Conservation (phyloP, 1,140 invertebrate genomes). For the Leptestheria dahalacensis region DNA sequence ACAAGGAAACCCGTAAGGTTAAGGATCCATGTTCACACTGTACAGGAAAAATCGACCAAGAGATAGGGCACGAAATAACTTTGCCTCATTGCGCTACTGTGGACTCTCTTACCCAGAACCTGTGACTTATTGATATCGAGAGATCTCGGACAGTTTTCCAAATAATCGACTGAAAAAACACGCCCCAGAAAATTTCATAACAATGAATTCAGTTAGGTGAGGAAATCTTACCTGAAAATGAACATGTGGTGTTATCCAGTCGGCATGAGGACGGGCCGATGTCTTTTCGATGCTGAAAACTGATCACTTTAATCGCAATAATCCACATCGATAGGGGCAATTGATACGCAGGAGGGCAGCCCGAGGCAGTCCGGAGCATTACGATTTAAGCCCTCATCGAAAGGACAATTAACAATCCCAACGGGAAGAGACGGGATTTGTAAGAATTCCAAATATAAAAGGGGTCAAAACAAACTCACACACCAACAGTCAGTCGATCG, state of each 20-base stretch:
- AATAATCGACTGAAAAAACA: not conserved
- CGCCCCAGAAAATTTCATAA: not conserved
- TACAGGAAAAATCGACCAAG: not conserved
- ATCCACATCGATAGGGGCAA: not conserved
- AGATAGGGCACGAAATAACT: not conserved
- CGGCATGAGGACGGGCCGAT: conserved; percentile 13
- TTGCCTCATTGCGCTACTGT: not conserved
- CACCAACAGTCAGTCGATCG: too few species aligned
- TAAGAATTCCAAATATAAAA: too few species aligned
- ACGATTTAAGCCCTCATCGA: too few species aligned
- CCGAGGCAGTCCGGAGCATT: not conserved
- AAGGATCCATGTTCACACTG: not conserved
- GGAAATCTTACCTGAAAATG: conserved; percentile 1
- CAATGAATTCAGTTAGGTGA: too few species aligned
- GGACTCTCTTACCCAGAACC: not conserved
- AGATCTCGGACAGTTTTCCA: not conserved
- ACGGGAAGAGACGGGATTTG: too few species aligned
- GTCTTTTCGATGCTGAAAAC: conserved; percentile 7
- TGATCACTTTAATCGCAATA: not conserved
- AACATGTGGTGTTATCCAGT: conserved; percentile 12
- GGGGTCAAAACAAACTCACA: too few species aligned
- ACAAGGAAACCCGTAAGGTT: not conserved
- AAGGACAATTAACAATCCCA: too few species aligned
- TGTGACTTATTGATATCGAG: not conserved
- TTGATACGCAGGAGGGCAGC: not conserved